Evolutionary conservation across 2,113 vertebrate genomes (phyloP).

Genomic region (Rafetus swinhoei): DNA sequence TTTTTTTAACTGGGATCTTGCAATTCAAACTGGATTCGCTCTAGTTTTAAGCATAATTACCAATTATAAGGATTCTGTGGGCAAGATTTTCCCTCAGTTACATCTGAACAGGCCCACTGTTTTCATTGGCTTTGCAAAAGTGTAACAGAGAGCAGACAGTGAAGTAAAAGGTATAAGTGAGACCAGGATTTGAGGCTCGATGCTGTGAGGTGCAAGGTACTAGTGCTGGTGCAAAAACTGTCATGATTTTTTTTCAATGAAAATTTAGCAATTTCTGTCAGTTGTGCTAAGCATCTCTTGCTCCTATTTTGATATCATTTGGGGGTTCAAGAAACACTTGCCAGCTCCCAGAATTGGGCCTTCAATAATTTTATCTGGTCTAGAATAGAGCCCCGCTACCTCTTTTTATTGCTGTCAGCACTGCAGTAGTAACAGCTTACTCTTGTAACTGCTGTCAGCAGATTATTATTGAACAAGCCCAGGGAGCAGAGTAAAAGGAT

Average conservation of each 20-base stretch:
- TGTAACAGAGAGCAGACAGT: neutral
- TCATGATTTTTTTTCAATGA: neutral
- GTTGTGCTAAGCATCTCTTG: neutral
- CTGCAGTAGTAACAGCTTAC: neutral
- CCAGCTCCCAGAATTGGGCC: neutral
- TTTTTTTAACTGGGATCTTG: too few relatives aligned
- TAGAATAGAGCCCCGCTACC: neutral
- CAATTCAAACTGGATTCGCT: too few relatives aligned
- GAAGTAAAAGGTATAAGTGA: neutral
- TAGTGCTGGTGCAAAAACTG: neutral
- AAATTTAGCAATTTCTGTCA: neutral
- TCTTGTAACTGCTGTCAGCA: neutral
- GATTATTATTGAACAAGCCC: neutral
- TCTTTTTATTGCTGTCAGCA: neutral
- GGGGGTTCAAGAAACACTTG: neutral
- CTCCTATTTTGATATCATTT: neutral
- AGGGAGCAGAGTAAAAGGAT: neutral
- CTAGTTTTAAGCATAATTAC: too few relatives aligned
- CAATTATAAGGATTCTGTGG: neutral
- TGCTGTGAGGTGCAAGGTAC: neutral
- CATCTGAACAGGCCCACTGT: neutral
- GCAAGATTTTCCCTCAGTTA: neutral
- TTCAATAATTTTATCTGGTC: neutral
- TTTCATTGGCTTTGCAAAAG: neutral
- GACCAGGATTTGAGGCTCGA: too few relatives aligned